These are phyloP conservation scores for Cephalotes varians DNA, from an alignment of 2,888 invertebrate genomes.

Conservation along the genomic window DNA sequence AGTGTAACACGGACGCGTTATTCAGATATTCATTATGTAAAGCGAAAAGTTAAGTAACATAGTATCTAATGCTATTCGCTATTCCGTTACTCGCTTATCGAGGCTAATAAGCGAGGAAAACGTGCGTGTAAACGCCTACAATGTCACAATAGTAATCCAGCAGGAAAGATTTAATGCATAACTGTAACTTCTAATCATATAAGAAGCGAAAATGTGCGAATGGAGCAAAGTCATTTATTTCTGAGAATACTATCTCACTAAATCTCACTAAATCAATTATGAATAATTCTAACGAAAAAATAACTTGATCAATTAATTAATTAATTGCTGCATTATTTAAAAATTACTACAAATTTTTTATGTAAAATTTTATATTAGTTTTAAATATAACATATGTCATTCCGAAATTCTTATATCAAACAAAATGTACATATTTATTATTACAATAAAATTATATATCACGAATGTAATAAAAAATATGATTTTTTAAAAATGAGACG, in stretches of 20 bases:
- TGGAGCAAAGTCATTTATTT: background rate
- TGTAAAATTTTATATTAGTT: background rate
- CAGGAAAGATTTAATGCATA: conserved; percentile 20
- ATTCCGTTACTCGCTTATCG: conserved; percentile 14
- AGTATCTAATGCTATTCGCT: background rate
- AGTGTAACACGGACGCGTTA: background rate
- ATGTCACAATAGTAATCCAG: conserved; percentile 18
- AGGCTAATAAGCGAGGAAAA: conserved; percentile 37
- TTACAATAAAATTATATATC: background rate
- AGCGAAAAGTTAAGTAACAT: conserved; percentile 25
- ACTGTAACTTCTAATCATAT: background rate
- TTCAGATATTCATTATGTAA: conserved; percentile 22
- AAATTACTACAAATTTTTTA: conserved; percentile 1
- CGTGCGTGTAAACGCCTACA: conserved; percentile 31
- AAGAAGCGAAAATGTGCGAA: background rate
- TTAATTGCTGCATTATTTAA: background rate
- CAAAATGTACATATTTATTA: background rate
- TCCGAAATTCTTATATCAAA: background rate
- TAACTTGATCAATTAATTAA: conserved; percentile 5
- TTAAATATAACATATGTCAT: background rate
- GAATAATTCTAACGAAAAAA: background rate
- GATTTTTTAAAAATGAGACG: conserved; percentile 41
- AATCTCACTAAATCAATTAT: background rate
- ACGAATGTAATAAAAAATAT: background rate
- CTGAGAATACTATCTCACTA: background rate